Evolutionary conservation across 2,888 invertebrate species (phyloP).

Genomic region (Chymomyza caudatula): DNA sequence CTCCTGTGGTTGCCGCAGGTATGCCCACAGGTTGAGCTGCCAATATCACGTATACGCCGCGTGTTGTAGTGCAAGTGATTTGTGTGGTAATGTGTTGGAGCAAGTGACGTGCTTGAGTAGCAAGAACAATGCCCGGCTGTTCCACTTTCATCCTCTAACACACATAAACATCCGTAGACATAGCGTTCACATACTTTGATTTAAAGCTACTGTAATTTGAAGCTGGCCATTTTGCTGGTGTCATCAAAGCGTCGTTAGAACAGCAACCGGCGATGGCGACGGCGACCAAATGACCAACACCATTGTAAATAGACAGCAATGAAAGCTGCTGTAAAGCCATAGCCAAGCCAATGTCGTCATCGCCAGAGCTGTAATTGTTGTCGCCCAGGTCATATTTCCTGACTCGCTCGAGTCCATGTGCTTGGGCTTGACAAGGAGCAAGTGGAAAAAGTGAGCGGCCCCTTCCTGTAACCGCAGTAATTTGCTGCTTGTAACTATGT

Average conservation of each 20-base stretch:
- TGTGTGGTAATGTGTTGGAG: conserved; percentile 7
- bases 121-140: conserved; percentile 23
- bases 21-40: neutral
- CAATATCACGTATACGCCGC: conserved; percentile 42
- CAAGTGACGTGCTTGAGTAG: conserved; percentile 56
- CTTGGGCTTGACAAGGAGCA: neutral
- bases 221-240: conserved; percentile 41
- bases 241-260: conserved; percentile 11
- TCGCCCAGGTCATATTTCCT: conserved; percentile 54
- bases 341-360: conserved; percentile 25
- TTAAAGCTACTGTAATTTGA: conserved; percentile 62
- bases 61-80: conserved; percentile 10
- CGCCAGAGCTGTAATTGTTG: conserved; percentile 4
- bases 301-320: conserved; percentile 38
- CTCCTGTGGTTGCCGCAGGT: neutral
- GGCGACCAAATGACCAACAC: conserved; percentile 7
- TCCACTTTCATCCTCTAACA: conserved; percentile 8
- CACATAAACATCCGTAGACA: neutral
- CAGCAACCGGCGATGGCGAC: neutral
- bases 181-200: conserved; percentile 24
- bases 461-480: conserved; percentile 31
- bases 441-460: neutral
- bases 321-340: conserved; percentile 26
- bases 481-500: neutral
- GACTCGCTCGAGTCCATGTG: neutral